Evolutionary conservation across 1,140 invertebrate genomes (phyloP).

Genomic region (Gonioctena quinquepunctata): DNA sequence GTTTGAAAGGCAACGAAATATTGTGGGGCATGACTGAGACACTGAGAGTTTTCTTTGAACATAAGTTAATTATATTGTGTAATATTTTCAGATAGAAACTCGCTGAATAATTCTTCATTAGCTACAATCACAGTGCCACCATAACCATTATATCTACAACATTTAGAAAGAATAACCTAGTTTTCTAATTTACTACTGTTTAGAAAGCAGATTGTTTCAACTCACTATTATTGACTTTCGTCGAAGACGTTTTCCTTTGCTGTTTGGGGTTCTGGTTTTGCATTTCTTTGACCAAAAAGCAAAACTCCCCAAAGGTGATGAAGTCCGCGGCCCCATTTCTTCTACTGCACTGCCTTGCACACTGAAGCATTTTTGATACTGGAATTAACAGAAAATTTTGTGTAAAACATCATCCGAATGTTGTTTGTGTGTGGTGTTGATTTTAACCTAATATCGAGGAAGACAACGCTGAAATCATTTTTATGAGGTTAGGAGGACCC

Average conservation of each 20-base stretch:
- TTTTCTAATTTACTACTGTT: too few species aligned
- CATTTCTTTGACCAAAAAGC: conserved; percentile 67
- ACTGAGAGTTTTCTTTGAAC: too few species aligned
- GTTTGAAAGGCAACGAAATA: too few species aligned
- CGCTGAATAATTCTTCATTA: too few species aligned
- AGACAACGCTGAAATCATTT: not conserved
- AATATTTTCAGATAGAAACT: too few species aligned
- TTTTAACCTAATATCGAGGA: not conserved
- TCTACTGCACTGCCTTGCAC: conserved; percentile 61
- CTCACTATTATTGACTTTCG: conserved; percentile 37
- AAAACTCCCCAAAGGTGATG: conserved; percentile 71
- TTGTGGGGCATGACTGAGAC: too few species aligned
- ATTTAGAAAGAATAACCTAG: too few species aligned
- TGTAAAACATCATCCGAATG: not conserved
- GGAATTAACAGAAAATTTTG: conserved; percentile 26
- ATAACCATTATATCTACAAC: too few species aligned
- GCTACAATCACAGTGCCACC: too few species aligned
- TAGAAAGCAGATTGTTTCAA: not conserved
- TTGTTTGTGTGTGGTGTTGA: not conserved
- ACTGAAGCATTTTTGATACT: conserved; percentile 67
- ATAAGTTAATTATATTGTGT: too few species aligned
- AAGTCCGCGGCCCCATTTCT: conserved; percentile 57
- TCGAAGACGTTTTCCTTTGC: conserved; percentile 37
- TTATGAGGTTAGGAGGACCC: not conserved
- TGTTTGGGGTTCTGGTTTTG: conserved; percentile 50